Conservation (phyloP, 2,888 invertebrate species). For the Copidosoma aretas region DNA sequence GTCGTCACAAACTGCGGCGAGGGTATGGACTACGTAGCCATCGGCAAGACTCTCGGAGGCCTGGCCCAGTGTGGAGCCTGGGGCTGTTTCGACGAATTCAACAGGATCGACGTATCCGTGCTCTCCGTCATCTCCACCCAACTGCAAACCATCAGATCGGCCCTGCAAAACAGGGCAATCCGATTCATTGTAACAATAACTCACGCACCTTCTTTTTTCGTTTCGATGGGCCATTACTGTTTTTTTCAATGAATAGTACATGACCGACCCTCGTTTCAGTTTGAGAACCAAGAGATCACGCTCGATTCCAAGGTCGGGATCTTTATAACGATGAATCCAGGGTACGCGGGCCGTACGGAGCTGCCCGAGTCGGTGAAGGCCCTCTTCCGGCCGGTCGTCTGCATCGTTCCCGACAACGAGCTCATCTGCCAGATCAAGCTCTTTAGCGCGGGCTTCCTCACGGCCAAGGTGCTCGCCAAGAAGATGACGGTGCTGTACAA, state of each 20-base stretch:
- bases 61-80: slow-evolving; percentile 89
- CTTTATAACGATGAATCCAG: slow-evolving; percentile 96
- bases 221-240: too few species aligned
- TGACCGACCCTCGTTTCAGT: slow-evolving; percentile 65
- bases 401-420: slow-evolving; percentile 89
- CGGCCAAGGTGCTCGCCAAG: slow-evolving; percentile 88
- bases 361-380: slow-evolving; percentile 92
- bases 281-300: slow-evolving; percentile 82
- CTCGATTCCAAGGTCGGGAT: slow-evolving; percentile 88
- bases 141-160: slow-evolving; percentile 86
- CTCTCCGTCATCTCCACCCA: slow-evolving; percentile 92
- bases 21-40: slow-evolving; percentile 89
- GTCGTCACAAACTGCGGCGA: slow-evolving; percentile 92
- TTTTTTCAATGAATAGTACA: too few species aligned
- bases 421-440: slow-evolving; percentile 91
- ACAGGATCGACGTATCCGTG: slow-evolving; percentile 90
- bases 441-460: slow-evolving; percentile 89
- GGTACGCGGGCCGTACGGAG: slow-evolving; percentile 90
- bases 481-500: slow-evolving; percentile 93
- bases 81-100: slow-evolving; percentile 97
- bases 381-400: slow-evolving; percentile 89
- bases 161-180: slow-evolving; percentile 76
- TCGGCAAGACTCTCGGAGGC: slow-evolving; percentile 78
- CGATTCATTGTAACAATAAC: slow-evolving; percentile 74
- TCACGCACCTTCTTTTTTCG: slow-evolving; percentile 40